Evolutionary conservation across 2,888 invertebrate genomes (phyloP), one percentile per base, ranked within the genome.

Genomic region (Patella caerulea): DNA sequence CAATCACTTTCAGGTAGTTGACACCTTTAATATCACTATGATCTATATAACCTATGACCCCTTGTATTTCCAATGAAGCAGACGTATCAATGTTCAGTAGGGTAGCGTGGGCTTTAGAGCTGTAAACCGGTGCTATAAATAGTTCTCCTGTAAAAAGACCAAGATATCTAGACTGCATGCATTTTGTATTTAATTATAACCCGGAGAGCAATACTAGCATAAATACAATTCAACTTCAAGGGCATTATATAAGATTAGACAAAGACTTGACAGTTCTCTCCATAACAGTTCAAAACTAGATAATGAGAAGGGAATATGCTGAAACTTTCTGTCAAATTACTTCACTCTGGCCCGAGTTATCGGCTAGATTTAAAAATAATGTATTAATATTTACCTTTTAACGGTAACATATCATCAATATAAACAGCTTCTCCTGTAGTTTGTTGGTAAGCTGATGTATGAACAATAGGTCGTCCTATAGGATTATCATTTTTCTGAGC

Each of bases 401-500:
- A 94, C 73, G 91, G 92, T 0, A 97, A 96, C 85, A 97, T 95
- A 89, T 98, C 98, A 90, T 97, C 97, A 83, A 95, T 95, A 90
- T 98, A 98, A 74, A 96, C 93, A 0, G 98, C 98, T 93, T 98
- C 98, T 2, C 98, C 94, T 0, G 97, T 95, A 1, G 95, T 95
- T 92, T 98, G 98, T 89, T 97, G 97, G 72, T 94, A 94, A 0
- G 96, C 97, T 12, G 97, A 95, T 73, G 94, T 92, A 89, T 98
- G 98, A 0, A 95, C 93, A 72, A 96, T 92, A 0, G 97, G 96
- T 78, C 95, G 93, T 0, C 97, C 97, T 19, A 98, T 94, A 34
- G 95, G 93, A 92, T 97, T 96, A 71, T 93, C 93, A 11, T 79
- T 79, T 2, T 79, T 76, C 80, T 92, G 92, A 4, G 83, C 87